Evolutionary conservation across 2,888 invertebrate genomes (phyloP), one percentile per base, ranked within the genome.

Genomic region (Trichogramma dendrolimi): DNA sequence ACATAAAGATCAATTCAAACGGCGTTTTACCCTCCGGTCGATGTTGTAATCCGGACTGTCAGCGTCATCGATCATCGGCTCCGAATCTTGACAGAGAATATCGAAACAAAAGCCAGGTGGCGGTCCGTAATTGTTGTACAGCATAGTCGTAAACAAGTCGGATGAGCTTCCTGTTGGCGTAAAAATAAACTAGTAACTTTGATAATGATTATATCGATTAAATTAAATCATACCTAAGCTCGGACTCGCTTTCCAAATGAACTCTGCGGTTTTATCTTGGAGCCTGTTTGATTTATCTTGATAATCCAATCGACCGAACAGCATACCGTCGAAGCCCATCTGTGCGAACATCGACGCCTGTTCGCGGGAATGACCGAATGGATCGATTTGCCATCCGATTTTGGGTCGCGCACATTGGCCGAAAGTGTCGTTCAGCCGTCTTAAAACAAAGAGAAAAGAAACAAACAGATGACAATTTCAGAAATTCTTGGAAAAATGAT

Each of bases 41-140:
- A 93, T 90, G 76, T 96, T 97, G 75, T 91, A 93, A 67, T 91
- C 89, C 0, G 90, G 87, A 54, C 94, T 89, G 27, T 83, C 80
- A 0, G 84, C 82, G 71, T 94, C 92, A 76, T 96, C 96, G 68
- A 94, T 87, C 8, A 96, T 90, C 0, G 94, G 94, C 53, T 90
- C 89, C 2, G 62, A 4, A 74, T 94, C 93, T 0, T 79, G 76
- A 73, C 97, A 97, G 0, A 92, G 82, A 5, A 89, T 83, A 75
- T 98, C 97, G 77, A 94, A 98, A 73, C 97, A 97, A 78, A 96
- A 97, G 0, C 95, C 96, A 5, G 85, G 83, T 0, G 97, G 97
- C 0, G 94, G 90, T 0, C 86, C 85, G 75, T 96, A 96, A 0
- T 85, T 86, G 71, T 94, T 93, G 76, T 84, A 91, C 8, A 95